Percentiles rank a stretch among this genome's conserved stretches.
These are phyloP conservation scores for Drosophila neocordata DNA, from an alignment of 1,140 invertebrate species.

Conservation along the genomic window DNA sequence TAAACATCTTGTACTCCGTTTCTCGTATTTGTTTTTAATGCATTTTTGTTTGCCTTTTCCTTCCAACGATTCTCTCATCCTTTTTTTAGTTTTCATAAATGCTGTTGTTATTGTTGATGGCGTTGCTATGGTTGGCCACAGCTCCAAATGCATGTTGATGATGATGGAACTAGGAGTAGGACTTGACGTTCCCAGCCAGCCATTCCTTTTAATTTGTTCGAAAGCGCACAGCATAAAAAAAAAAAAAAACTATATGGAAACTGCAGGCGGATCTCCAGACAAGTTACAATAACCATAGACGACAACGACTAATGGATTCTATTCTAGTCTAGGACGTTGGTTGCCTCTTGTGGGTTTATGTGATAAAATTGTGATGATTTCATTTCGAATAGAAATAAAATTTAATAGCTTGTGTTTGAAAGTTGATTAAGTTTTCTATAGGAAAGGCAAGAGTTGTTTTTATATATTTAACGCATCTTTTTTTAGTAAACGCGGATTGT, in stretches of 20 bases:
- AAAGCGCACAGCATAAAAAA: slow-evolving; percentile 17
- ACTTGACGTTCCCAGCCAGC: slow-evolving; percentile 6
- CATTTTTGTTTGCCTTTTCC: slow-evolving; percentile 31
- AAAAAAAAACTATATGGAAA: slow-evolving; percentile 23
- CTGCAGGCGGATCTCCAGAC: slow-evolving; percentile 7
- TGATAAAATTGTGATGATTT: not conserved
- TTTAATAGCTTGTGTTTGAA: no score
- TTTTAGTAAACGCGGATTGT: no score
- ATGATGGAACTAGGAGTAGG: slow-evolving; percentile 2
- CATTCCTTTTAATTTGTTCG: slow-evolving; percentile 64
- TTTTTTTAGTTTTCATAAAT: slow-evolving; percentile 65
- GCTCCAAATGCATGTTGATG: slow-evolving; percentile 4
- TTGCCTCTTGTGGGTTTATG: slow-evolving; percentile 3
- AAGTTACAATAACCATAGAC: slow-evolving; percentile 23
- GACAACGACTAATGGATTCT: not conserved
- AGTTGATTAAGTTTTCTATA: no score
- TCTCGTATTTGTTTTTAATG: slow-evolving; percentile 68
- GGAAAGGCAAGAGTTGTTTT: no score
- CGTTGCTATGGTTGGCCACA: slow-evolving; percentile 30
- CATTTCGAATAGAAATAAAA: no score
- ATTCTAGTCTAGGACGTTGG: no score
- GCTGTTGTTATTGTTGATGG: slow-evolving; percentile 14
- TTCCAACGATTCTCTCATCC: slow-evolving; percentile 15
- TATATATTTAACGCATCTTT: no score
- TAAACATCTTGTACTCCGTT: slow-evolving; percentile 47